Percentiles rank a stretch among this genome's conserved stretches.
Conservation (phyloP, 1,140 invertebrate genomes). For the Zophobas morio region DNA sequence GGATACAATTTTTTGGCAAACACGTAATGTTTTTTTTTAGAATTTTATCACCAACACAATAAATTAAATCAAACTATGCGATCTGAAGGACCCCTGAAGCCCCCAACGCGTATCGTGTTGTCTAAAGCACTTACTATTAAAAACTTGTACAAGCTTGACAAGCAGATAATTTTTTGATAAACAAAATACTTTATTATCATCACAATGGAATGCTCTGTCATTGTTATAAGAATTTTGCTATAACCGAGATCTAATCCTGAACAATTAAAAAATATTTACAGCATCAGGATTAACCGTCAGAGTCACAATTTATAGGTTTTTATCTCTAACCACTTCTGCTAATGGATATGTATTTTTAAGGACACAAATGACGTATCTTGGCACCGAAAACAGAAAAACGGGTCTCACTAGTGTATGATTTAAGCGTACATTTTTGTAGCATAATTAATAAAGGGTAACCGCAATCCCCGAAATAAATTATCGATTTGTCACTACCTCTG, state of each 20-base stretch:
- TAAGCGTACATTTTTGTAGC: too few relatives aligned
- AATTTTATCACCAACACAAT: too few relatives aligned
- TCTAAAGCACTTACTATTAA: too few relatives aligned
- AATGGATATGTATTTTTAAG: too few relatives aligned
- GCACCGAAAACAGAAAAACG: too few relatives aligned
- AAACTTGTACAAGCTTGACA: background rate
- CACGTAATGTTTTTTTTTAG: too few relatives aligned
- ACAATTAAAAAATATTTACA: background rate
- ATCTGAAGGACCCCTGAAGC: background rate
- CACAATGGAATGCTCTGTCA: background rate
- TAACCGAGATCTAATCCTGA: background rate
- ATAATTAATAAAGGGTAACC: background rate
- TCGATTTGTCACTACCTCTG: background rate
- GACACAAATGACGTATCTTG: too few relatives aligned
- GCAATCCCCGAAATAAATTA: background rate
- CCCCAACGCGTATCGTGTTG: too few relatives aligned
- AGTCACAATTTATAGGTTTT: background rate
- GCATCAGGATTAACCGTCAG: background rate
- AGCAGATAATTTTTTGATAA: background rate
- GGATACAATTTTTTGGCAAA: too few relatives aligned
- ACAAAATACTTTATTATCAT: background rate
- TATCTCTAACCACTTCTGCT: too few relatives aligned
- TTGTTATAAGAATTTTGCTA: background rate
- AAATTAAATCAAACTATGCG: too few relatives aligned
- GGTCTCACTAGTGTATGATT: too few relatives aligned